These are phyloP conservation scores for Acanthiza pusilla DNA, from an alignment of 2,797 vertebrate species.

Conservation along the genomic window DNA sequence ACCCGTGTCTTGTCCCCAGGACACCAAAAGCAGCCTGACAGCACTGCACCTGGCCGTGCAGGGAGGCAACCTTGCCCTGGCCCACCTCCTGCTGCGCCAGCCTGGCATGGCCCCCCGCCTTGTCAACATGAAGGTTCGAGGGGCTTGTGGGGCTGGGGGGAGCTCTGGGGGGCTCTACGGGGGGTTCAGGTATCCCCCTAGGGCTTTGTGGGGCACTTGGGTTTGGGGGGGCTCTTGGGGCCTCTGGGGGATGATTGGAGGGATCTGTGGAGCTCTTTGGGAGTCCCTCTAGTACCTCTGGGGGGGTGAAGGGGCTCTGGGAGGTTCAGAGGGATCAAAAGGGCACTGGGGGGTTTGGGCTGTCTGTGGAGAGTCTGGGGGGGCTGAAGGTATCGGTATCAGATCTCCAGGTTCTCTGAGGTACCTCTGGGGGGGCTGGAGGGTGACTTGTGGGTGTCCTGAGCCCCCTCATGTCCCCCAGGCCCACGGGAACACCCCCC, in stretches of 20 bases:
- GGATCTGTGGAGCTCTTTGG: background rate
- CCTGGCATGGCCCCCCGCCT: background rate
- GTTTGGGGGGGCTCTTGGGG: background rate
- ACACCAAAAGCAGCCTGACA: background rate
- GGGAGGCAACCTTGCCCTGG: background rate
- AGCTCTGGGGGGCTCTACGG: background rate
- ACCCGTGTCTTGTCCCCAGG: background rate
- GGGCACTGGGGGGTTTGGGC: background rate
- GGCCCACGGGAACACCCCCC: background rate
- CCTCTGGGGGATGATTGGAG: background rate
- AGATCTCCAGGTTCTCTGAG: background rate
- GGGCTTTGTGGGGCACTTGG: background rate
- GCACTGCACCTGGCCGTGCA: background rate
- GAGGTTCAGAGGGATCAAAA: background rate
- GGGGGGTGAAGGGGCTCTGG: background rate
- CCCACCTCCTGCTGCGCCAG: background rate
- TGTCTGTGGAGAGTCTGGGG: background rate
- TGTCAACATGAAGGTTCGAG: background rate
- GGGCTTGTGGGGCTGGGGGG: background rate
- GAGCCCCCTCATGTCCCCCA: background rate
- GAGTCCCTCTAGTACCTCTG: accelerated
- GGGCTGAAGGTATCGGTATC: background rate
- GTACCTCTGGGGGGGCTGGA: background rate
- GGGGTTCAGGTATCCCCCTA: too few relatives aligned
- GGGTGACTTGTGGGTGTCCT: background rate